Evolutionary conservation across 2,113 vertebrate species (phyloP).

Genomic region (Pantherophis guttatus): DNA sequence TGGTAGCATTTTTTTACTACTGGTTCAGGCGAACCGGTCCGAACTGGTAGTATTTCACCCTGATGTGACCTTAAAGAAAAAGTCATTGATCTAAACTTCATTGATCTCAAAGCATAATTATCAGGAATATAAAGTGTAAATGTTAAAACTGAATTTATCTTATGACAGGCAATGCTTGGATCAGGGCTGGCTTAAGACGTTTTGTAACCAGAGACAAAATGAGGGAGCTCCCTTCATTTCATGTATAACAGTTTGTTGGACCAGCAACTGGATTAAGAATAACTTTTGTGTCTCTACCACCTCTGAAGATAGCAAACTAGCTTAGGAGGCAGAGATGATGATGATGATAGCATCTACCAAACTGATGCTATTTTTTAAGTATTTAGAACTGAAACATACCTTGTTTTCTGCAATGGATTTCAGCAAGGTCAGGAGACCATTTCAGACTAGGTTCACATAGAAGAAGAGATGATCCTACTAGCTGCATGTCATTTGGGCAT

Average conservation of each 20-base stretch:
- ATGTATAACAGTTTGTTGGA: neutral
- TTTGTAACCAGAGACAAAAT: neutral
- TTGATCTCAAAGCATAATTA: neutral
- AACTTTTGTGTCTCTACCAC: neutral
- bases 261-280: neutral
- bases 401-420: constrained; percentile 65
- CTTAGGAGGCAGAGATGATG: neutral
- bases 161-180: neutral
- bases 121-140: neutral
- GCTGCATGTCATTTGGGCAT: constrained; percentile 66
- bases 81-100: neutral
- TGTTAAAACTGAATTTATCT: neutral
- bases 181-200: neutral
- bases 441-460: constrained; percentile 84
- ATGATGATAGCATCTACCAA: neutral
- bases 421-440: constrained; percentile 81
- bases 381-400: constrained; percentile 63
- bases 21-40: no score
- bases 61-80: neutral
- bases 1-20: no score
- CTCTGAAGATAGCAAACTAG: neutral
- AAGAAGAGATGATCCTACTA: constrained; percentile 68
- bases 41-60: no score
- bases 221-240: neutral
- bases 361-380: neutral